Evolutionary conservation across 2,113 vertebrate species (phyloP).

Genomic region (Lethenteron reissneri): DNA sequence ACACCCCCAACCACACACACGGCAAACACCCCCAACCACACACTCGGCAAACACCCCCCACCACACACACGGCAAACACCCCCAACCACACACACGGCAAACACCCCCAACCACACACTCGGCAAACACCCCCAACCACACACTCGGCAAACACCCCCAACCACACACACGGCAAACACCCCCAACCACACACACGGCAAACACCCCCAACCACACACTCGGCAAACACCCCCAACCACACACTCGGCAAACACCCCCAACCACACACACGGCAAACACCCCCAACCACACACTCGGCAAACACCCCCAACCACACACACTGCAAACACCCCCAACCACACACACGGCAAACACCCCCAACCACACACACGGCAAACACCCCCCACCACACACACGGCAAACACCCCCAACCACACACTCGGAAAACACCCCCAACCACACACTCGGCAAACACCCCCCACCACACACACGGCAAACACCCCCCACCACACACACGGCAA

Average conservation of each 20-base stretch:
- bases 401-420: neutral
- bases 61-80: neutral
- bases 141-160: neutral
- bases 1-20: neutral
- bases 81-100: neutral
- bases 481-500: neutral
- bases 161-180: neutral
- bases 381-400: neutral
- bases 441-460: neutral
- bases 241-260: neutral
- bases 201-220: neutral
- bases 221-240: neutral
- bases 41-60: neutral
- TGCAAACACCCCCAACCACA: neutral
- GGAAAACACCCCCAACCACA: neutral
- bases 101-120: neutral
- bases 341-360: neutral
- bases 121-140: neutral
- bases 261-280: neutral
- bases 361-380: neutral
- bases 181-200: neutral
- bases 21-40: neutral
- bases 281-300: neutral
- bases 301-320: neutral
- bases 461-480: neutral